phyloP scores from a whole-genome alignment of 2,888 invertebrate species.

The Oscheius onirici region DNA sequence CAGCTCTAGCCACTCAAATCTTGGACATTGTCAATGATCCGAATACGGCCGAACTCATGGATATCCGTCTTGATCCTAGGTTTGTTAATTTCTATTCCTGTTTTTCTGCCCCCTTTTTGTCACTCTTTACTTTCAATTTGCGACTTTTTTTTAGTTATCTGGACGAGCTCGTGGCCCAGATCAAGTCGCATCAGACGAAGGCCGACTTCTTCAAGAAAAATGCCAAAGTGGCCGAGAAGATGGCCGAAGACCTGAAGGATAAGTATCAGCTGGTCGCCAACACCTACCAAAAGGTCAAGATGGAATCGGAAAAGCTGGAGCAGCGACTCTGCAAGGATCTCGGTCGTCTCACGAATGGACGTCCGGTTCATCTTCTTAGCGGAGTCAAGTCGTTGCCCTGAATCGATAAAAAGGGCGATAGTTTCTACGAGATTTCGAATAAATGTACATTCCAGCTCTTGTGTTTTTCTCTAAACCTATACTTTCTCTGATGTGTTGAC shows the following conservation, averaged over 20 bases:
- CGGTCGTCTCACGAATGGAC: background rate
- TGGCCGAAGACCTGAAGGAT: background rate
- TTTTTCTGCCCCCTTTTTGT: too few relatives aligned
- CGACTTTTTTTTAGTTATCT: background rate
- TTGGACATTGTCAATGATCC: background rate
- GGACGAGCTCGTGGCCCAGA: background rate
- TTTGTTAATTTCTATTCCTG: background rate
- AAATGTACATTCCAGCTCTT: background rate
- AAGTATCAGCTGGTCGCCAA: background rate
- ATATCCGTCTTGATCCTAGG: background rate
- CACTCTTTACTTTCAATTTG: too few relatives aligned
- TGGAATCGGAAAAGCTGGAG: constrained; percentile 1
- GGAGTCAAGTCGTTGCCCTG: background rate
- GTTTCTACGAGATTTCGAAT: background rate
- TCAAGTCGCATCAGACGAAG: background rate
- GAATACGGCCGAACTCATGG: background rate
- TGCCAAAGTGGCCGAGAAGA: background rate
- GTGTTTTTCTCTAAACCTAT: background rate
- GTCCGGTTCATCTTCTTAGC: constrained; percentile 4
- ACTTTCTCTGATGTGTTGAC: constrained; percentile 10
- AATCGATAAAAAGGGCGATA: background rate
- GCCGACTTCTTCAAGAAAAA: background rate
- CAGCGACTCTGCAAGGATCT: constrained; percentile 3
- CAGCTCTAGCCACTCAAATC: background rate
- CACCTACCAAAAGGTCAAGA: background rate